phyloP scores from a whole-genome alignment of 1,140 invertebrate species.

The Ips typographus region DNA sequence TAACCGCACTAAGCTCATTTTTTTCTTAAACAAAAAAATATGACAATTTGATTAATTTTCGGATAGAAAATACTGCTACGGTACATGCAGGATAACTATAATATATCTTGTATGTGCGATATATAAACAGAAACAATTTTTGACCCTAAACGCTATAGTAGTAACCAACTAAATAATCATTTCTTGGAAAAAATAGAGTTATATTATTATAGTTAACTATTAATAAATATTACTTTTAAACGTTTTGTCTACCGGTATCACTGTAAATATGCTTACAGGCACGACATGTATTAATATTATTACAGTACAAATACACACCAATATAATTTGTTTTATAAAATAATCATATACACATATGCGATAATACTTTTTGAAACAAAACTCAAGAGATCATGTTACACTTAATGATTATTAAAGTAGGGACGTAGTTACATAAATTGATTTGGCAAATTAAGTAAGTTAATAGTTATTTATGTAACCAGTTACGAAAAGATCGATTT shows the following conservation, averaged over 20 bases:
- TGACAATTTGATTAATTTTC: neutral
- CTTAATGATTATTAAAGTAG: constrained; percentile 3
- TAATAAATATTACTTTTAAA: constrained; percentile 21
- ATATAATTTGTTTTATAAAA: neutral
- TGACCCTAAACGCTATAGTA: neutral
- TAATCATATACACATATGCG: neutral
- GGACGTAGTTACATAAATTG: constrained; percentile 4
- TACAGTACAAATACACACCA: neutral
- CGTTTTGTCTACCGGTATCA: constrained; percentile 35
- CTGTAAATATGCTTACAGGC: constrained; percentile 46
- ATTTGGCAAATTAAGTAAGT: neutral
- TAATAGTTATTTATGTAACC: neutral
- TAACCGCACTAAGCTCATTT: constrained; percentile 26
- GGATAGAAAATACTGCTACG: constrained; percentile 9
- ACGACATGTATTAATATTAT: constrained; percentile 42
- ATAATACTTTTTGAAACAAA: neutral
- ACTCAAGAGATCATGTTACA: constrained; percentile 10
- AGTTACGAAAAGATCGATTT: no score
- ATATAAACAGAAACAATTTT: constrained; percentile 5
- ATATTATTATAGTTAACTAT: constrained; percentile 13
- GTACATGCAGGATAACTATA: neutral
- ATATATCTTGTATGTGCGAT: neutral
- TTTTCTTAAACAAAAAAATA: neutral
- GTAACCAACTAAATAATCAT: constrained; percentile 9
- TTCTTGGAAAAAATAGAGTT: constrained; percentile 4